Conservation (phyloP, 1,140 invertebrate species). For the Drosophila aff. region DNA sequence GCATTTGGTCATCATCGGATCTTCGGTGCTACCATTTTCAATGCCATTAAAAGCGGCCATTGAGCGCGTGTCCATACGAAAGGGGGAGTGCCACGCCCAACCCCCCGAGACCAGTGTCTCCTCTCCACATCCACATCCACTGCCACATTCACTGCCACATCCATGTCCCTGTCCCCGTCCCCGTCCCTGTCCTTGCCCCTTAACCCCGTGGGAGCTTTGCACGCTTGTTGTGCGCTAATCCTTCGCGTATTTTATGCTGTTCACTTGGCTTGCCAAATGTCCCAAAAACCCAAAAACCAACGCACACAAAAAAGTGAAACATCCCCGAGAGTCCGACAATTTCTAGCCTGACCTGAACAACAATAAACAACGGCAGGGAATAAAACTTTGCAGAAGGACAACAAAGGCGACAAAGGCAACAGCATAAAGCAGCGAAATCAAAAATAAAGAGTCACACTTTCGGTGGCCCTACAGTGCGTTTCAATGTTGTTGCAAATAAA, state of each 20-base stretch:
- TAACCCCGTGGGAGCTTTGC: slow-evolving; percentile 14
- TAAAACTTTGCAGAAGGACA: slow-evolving; percentile 15
- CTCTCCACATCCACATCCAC: not conserved
- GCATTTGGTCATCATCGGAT: slow-evolving; percentile 70
- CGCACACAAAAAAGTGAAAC: slow-evolving; percentile 36
- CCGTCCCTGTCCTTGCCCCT: too few relatives aligned
- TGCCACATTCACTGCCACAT: not conserved
- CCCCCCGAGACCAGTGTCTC: slow-evolving; percentile 1
- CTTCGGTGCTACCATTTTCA: slow-evolving; percentile 65
- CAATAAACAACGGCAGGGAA: slow-evolving; percentile 30
- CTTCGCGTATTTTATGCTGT: slow-evolving; percentile 74
- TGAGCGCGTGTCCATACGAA: slow-evolving; percentile 59
- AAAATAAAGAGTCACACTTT: slow-evolving; percentile 7
- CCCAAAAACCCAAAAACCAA: slow-evolving; percentile 46
- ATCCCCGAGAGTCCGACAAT: slow-evolving; percentile 46
- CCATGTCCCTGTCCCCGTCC: too few relatives aligned
- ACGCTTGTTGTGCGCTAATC: slow-evolving; percentile 75
- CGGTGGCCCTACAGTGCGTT: not conserved
- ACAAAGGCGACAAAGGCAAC: not conserved
- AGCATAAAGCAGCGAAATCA: slow-evolving; percentile 1
- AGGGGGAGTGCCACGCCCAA: slow-evolving; percentile 21
- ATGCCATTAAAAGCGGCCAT: slow-evolving; percentile 77
- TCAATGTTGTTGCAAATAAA: not conserved
- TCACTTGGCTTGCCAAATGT: slow-evolving; percentile 63
- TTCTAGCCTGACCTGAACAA: slow-evolving; percentile 56